Conservation (phyloP, 2,113 vertebrate genomes). For the Callaeas wilsoni region DNA sequence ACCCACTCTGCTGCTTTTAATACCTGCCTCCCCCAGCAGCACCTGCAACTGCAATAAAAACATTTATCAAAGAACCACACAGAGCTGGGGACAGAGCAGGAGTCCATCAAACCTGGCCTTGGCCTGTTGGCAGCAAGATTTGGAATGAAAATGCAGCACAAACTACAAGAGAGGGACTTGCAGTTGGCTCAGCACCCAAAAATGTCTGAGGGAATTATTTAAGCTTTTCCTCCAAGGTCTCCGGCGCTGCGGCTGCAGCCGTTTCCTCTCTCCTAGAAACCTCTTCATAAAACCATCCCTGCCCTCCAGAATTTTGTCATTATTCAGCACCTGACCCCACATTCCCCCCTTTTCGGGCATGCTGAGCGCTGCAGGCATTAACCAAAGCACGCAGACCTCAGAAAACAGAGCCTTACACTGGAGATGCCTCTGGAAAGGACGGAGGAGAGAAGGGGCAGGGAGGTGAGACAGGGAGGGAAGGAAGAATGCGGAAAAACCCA, state of each 20-base stretch:
- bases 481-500: background rate
- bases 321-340: background rate
- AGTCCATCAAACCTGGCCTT: background rate
- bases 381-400: background rate
- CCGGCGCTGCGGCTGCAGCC: background rate
- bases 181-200: background rate
- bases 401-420: background rate
- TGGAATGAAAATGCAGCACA: background rate
- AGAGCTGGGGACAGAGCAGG: background rate
- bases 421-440: background rate
- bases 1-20: background rate
- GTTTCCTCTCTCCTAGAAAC: background rate
- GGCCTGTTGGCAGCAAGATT: background rate
- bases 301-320: background rate
- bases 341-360: background rate
- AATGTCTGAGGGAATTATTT: background rate
- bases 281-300: background rate
- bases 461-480: background rate
- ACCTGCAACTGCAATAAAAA: background rate
- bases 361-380: background rate
- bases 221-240: background rate
- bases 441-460: background rate
- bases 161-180: background rate
- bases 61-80: background rate
- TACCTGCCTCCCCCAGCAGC: background rate